Base-by-base conservation (phyloP, 1,140 invertebrate genomes). In the Drosophila ambigua region DNA sequence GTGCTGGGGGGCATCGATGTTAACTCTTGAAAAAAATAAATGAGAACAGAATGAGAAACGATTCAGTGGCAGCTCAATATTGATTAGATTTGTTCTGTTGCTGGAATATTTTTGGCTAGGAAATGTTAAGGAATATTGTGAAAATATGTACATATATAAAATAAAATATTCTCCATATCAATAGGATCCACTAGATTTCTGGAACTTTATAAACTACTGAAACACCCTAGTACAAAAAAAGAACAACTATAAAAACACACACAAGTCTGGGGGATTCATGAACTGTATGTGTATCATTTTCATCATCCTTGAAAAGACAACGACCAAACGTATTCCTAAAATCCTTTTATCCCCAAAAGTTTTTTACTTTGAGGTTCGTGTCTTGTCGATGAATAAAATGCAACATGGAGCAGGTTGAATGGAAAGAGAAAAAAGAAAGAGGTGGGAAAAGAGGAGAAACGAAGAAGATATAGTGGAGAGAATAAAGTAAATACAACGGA, bases 341-440 rank as follows among this genome's bases (percentile, higher is more conserved):
- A 39, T 39, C 35, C 52, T 46, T 44, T 61, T 58, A 11, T 20
- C 57, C 46, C 9, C n/a, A 71, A 63, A 79, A 79, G 15, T 53
- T 68, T 48, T 68, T 77, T 63, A 62, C 45, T 60, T 64, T 23
- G 24, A 39, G 35, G 31, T 76, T 80, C 55, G 55, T 73, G 75
- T n/a, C 49, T 69, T 48, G 59, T 57, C 55, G 48, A 51, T 62
- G 16, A 83, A 62, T 62, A 62, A 68, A 69, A 15, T 13, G 16
- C 49, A 39, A 39, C 35, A 39, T 11, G 35, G 35, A 11, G 11
- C 11, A 39, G 35, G 8, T 28, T 5, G 28, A 28, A 28, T 26
- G 31, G 2, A 4, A 4, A 35, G 31, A 35, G 4, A 13, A 5
- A 66, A 4, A 5, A 20, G 11, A 6, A 45, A 9, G 45, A 6